Evolutionary conservation across 2,797 vertebrate genomes (phyloP).

Genomic region (Hephaestus fuliginosus): DNA sequence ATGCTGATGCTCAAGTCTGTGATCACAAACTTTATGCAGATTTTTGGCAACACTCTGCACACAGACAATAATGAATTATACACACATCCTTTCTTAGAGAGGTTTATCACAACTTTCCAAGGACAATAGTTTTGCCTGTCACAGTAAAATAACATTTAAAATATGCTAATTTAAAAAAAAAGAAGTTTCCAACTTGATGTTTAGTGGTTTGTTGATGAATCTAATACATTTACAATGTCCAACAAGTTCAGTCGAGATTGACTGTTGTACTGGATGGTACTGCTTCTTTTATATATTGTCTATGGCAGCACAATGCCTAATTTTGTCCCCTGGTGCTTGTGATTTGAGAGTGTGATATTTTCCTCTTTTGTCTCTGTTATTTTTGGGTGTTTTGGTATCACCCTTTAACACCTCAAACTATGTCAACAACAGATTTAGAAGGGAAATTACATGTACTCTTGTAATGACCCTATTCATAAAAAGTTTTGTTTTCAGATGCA

Average conservation of each 20-base stretch:
- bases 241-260: background rate
- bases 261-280: background rate
- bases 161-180: background rate
- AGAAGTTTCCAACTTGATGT: background rate
- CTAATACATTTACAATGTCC: background rate
- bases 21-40: constrained; percentile 9
- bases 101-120: background rate
- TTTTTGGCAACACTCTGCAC: background rate
- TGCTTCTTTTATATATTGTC: background rate
- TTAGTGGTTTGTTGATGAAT: background rate
- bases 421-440: background rate
- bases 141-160: background rate
- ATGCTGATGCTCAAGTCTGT: background rate
- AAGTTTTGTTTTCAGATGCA: background rate
- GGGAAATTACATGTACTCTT: background rate
- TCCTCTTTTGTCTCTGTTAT: background rate
- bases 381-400: background rate
- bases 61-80: background rate
- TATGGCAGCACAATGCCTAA: background rate
- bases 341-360: background rate
- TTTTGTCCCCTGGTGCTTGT: background rate
- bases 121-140: background rate
- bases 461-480: background rate
- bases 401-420: background rate
- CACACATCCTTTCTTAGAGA: background rate